Percentiles rank a stretch among this genome's conserved stretches.
Evolutionary conservation across 2,113 vertebrate species (phyloP).

Genomic region (Xyrauchen texanus): DNA sequence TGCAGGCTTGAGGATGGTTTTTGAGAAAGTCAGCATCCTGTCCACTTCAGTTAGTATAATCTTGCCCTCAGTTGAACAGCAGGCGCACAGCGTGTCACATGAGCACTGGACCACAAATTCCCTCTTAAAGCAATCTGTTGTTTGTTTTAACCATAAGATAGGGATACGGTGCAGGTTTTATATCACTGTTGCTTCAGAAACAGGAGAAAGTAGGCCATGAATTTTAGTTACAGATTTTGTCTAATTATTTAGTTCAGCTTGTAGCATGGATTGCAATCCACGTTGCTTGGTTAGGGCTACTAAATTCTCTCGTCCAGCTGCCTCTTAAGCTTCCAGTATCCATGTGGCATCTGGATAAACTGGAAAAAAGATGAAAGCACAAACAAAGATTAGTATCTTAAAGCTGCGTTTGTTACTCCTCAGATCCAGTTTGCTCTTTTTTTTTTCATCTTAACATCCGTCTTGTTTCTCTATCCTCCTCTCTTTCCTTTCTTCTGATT

Average conservation of each 20-base stretch:
- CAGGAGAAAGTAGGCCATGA: neutral
- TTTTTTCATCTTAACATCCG: neutral
- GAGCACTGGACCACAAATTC: neutral
- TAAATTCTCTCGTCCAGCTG: neutral
- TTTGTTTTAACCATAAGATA: constrained; percentile 18
- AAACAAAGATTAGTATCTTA: neutral
- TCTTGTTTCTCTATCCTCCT: too few relatives aligned
- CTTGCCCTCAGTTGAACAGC: constrained; percentile 17
- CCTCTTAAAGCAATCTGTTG: constrained; percentile 3
- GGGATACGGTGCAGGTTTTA: neutral
- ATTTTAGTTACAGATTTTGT: neutral
- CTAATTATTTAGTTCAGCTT: too few relatives aligned
- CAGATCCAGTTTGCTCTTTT: constrained; percentile 1
- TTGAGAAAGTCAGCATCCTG: constrained; percentile 59
- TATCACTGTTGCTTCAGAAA: neutral
- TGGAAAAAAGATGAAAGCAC: too few relatives aligned
- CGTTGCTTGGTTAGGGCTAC: neutral
- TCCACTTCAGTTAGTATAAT: constrained; percentile 48
- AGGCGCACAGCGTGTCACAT: neutral
- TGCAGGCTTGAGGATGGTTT: constrained; percentile 43
- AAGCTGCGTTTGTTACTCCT: constrained; percentile 6
- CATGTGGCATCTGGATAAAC: constrained; percentile 45
- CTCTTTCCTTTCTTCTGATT: neutral
- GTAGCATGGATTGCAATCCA: neutral
- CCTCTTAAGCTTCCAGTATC: constrained; percentile 28